These are phyloP conservation scores for Pilophorus perplexus DNA, from an alignment of 2,888 invertebrate species.

Conservation along the genomic window DNA sequence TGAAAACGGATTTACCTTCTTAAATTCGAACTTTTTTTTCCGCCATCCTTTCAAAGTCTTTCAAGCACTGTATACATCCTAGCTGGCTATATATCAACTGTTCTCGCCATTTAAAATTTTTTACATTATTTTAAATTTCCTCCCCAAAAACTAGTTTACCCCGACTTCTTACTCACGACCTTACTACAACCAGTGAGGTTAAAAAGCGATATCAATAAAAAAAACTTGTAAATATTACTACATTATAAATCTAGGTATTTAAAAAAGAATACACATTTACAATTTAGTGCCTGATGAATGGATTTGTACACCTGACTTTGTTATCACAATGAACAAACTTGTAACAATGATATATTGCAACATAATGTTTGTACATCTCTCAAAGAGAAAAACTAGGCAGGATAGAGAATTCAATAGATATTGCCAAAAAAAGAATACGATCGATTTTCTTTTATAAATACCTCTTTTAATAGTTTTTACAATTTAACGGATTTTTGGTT, in stretches of 20 bases:
- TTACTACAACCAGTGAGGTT: constrained; percentile 26
- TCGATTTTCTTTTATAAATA: constrained; percentile 28
- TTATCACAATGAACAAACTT: constrained; percentile 38
- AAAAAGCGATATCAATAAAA: constrained; percentile 36
- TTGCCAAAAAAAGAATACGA: constrained; percentile 26
- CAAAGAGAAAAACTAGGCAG: constrained; percentile 39
- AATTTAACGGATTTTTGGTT: not conserved
- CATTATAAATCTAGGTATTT: constrained; percentile 46
- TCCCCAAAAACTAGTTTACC: constrained; percentile 25
- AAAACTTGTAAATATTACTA: constrained; percentile 43
- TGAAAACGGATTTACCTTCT: too few species aligned
- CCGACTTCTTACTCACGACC: constrained; percentile 23
- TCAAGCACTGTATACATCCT: too few species aligned
- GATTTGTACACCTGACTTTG: constrained; percentile 46
- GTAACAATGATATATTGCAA: constrained; percentile 22
- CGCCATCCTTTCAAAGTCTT: too few species aligned
- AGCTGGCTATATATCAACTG: too few species aligned
- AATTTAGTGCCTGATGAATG: constrained; percentile 46
- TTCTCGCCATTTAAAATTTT: constrained; percentile 17
- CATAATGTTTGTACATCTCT: constrained; percentile 39
- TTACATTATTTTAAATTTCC: too few species aligned
- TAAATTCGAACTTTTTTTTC: not conserved
- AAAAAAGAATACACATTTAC: constrained; percentile 45
- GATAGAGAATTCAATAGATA: constrained; percentile 37
- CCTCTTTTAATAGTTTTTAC: constrained; percentile 27